These are phyloP conservation scores for Lepus timidus DNA, from an alignment of 2,113 vertebrate species.

Conservation along the genomic window DNA sequence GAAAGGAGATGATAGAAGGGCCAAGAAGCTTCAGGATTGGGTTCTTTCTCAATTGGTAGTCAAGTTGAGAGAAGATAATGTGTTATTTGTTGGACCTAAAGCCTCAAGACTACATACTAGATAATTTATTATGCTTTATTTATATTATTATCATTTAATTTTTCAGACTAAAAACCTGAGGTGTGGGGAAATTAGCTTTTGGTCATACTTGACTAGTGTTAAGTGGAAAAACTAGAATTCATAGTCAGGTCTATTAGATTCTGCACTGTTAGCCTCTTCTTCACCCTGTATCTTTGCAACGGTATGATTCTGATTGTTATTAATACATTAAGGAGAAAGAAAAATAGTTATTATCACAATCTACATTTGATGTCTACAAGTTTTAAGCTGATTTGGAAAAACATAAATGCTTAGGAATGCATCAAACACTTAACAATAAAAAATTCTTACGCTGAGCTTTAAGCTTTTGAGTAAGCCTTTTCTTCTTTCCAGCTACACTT, in stretches of 20 bases:
- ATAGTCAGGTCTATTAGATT: background rate
- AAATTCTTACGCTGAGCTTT: conserved; percentile 15
- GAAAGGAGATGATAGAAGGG: background rate
- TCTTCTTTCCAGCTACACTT: conserved; percentile 25
- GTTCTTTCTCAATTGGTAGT: background rate
- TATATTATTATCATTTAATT: background rate
- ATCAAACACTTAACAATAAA: conserved; percentile 41
- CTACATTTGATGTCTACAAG: background rate
- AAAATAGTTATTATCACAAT: conserved; percentile 38
- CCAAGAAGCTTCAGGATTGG: background rate
- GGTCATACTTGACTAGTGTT: background rate
- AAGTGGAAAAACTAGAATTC: background rate
- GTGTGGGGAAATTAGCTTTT: background rate
- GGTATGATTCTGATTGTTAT: conserved; percentile 21
- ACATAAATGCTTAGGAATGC: conserved; percentile 53
- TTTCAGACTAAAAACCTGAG: conserved; percentile 10
- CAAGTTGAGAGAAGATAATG: conserved; percentile 32
- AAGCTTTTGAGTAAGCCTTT: background rate
- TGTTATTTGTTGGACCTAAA: background rate
- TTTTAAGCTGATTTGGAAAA: conserved; percentile 72
- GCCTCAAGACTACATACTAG: background rate
- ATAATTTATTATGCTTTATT: background rate
- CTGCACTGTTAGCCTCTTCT: background rate
- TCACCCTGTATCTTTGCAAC: background rate
- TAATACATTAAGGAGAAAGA: conserved; percentile 50